Conservation (phyloP, 2,888 invertebrate species). For the Acanthoscelides obtectus region DNA sequence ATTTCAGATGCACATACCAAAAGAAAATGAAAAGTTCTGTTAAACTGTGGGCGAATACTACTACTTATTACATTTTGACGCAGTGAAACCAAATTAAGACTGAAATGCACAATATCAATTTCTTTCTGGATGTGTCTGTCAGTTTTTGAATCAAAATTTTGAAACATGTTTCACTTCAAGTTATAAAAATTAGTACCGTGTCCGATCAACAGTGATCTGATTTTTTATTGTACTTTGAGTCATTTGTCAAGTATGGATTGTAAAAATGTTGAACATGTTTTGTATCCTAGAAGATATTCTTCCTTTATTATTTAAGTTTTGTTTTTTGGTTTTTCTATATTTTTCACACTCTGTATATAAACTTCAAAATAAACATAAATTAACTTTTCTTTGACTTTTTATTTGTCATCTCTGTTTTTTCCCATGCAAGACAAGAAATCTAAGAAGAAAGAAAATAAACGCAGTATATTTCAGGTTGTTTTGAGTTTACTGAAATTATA, state of each 20-base stretch:
- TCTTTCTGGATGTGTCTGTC: background rate
- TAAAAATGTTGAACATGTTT: background rate
- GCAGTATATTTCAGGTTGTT: background rate
- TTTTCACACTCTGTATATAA: background rate
- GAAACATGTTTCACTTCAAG: background rate
- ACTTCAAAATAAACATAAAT: background rate
- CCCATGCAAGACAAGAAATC: background rate
- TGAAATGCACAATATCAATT: background rate
- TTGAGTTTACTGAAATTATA: background rate
- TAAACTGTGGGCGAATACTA: background rate
- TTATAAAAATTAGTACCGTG: background rate
- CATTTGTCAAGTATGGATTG: background rate
- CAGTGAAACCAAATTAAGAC: background rate
- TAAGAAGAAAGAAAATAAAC: background rate
- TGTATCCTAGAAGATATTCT: background rate
- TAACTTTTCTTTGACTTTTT: background rate
- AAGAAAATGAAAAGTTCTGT: background rate
- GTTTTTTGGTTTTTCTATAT: background rate
- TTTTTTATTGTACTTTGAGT: background rate
- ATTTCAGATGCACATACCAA: background rate
- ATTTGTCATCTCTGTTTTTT: background rate
- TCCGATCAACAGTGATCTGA: background rate
- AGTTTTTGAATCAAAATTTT: background rate
- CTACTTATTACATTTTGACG: background rate
- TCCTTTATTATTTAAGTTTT: background rate